Conservation (phyloP, 1,140 invertebrate genomes). For the Eufriesea mexicana region DNA sequence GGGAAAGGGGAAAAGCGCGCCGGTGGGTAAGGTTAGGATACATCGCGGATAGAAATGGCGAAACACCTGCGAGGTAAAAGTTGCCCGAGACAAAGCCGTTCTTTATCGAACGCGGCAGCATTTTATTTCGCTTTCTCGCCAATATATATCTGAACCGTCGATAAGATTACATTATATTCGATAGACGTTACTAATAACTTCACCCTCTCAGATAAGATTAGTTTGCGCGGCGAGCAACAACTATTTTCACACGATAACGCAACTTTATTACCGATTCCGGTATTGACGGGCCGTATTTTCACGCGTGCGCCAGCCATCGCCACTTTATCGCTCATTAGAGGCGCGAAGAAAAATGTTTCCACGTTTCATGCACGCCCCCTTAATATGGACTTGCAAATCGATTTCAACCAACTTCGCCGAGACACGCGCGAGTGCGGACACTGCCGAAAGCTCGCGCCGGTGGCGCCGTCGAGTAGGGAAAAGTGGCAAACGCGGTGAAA, state of each 20-base stretch:
- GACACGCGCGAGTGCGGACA: no score
- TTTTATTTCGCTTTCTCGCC: conserved; percentile 23
- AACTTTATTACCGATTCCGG: neutral
- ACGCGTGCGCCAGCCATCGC: neutral
- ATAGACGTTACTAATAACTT: conserved; percentile 46
- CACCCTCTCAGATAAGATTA: conserved; percentile 48
- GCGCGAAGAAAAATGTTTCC: neutral
- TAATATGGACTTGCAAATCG: neutral
- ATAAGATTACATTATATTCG: conserved; percentile 47
- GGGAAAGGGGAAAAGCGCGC: neutral
- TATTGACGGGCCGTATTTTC: neutral
- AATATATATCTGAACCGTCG: neutral
- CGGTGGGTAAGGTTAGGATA: neutral
- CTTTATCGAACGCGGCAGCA: neutral
- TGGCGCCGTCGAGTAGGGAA: no score
- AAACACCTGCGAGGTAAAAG: neutral
- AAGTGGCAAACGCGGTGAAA: neutral
- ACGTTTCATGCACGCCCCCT: neutral
- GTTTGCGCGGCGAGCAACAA: conserved; percentile 18
- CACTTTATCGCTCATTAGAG: neutral
- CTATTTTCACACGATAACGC: conserved; percentile 32
- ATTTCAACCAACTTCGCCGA: neutral
- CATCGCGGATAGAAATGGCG: neutral
- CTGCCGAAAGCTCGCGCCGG: no score
- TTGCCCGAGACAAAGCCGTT: neutral